Evolutionary conservation across 2,888 invertebrate species (phyloP).

Genomic region (Drosophila neonasuta): DNA sequence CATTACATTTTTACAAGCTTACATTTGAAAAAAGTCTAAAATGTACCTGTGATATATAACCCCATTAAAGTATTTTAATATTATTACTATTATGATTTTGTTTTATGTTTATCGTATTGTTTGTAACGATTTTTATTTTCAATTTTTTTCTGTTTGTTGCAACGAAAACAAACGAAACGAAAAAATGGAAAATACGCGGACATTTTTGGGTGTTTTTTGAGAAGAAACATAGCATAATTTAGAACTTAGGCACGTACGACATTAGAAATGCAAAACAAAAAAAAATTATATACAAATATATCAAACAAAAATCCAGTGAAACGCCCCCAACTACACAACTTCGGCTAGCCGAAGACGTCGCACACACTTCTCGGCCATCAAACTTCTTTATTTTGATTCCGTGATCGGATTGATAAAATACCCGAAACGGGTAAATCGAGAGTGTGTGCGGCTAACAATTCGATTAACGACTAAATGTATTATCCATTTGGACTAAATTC

Average conservation of each 20-base stretch:
- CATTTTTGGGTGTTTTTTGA: constrained; percentile 48
- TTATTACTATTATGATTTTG: constrained; percentile 34
- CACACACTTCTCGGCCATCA: constrained; percentile 27
- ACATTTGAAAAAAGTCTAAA: constrained; percentile 78
- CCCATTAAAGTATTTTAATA: constrained; percentile 75
- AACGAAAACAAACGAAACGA: constrained; percentile 17
- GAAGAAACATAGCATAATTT: constrained; percentile 64
- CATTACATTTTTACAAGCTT: constrained; percentile 75
- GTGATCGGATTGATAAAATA: constrained; percentile 37
- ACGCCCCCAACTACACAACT: constrained; percentile 20
- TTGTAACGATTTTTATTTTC: constrained; percentile 26
- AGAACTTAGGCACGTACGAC: constrained; percentile 71
- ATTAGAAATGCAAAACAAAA: constrained; percentile 72
- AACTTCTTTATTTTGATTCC: constrained; percentile 16
- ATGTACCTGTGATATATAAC: constrained; percentile 82
- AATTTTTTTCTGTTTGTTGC: constrained; percentile 45
- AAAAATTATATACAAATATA: constrained; percentile 53
- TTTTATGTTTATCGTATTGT: constrained; percentile 34
- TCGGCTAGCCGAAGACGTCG: constrained; percentile 45
- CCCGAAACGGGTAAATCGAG: not conserved
- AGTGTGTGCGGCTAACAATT: constrained; percentile 16
- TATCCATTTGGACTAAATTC: constrained; percentile 60
- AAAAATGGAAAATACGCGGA: constrained; percentile 11
- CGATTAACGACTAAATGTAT: constrained; percentile 29
- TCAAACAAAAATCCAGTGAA: constrained; percentile 46